Evolutionary conservation across 2,797 vertebrate genomes (phyloP).

Genomic region (Clarias laeviceps): DNA sequence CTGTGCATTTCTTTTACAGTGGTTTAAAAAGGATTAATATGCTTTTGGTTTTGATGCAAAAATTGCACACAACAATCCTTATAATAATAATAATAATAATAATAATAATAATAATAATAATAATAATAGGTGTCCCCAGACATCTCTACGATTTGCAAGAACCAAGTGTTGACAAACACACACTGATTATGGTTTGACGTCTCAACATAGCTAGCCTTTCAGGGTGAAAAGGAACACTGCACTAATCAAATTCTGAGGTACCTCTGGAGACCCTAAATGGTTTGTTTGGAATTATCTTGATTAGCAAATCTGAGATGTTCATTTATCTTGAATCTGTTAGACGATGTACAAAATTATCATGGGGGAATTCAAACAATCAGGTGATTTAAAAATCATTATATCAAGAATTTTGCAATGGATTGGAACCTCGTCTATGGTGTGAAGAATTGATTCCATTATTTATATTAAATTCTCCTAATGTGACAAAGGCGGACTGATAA

Average conservation of each 20-base stretch:
- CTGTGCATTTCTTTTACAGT: not conserved
- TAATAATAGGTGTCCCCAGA: not conserved
- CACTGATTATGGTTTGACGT: not conserved
- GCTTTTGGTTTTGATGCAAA: not conserved
- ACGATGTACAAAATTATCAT: not conserved
- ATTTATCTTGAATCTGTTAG: not conserved
- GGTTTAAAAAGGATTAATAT: not conserved
- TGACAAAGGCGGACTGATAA: no score
- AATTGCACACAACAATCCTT: no score
- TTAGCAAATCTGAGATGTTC: not conserved
- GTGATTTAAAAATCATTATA: not conserved
- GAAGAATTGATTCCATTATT: no score
- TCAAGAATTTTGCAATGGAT: not conserved
- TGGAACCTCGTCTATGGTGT: no score
- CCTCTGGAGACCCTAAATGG: not conserved
- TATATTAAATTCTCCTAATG: no score
- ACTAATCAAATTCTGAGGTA: not conserved
- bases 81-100: no score
- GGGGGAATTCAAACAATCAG: not conserved
- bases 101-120: no score
- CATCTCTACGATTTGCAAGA: not conserved
- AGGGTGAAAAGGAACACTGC: not conserved
- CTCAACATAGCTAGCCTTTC: not conserved
- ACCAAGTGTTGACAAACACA: not conserved
- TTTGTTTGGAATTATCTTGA: not conserved